phyloP scores from a whole-genome alignment of 2,797 vertebrate genomes.

The Phaenicophaeus curvirostris region DNA sequence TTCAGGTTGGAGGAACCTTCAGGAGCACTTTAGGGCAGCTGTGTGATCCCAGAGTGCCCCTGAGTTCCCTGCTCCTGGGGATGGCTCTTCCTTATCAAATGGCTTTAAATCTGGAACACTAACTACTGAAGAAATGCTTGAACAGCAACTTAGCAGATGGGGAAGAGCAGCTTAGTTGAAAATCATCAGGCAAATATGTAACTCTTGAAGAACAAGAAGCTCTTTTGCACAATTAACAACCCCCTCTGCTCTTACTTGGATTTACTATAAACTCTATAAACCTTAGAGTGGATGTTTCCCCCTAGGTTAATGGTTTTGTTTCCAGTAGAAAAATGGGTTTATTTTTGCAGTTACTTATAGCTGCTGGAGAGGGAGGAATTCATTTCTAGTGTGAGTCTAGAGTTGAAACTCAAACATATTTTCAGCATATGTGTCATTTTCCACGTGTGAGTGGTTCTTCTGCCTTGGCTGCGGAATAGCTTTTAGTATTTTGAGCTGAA shows the following conservation, averaged over 20 bases:
- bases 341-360: background rate
- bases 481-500: background rate
- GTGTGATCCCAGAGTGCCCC: fast-evolving
- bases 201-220: background rate
- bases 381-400: background rate
- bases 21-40: background rate
- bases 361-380: background rate
- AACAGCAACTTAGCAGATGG: background rate
- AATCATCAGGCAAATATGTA: background rate
- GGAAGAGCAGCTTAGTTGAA: background rate
- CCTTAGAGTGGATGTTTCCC: background rate
- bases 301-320: background rate
- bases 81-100: background rate
- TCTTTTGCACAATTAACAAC: background rate
- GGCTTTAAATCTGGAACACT: background rate
- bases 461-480: fast-evolving
- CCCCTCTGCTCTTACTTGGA: background rate
- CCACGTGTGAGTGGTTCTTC: background rate
- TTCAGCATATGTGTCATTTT: background rate
- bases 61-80: fast-evolving
- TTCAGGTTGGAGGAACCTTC: fast-evolving
- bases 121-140: background rate
- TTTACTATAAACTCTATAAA: background rate
- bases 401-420: background rate
- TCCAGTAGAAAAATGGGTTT: background rate